A percentile compares a stretch with the other conserved stretches of the same genome.
These are phyloP conservation scores for Bothrops jararaca DNA, from an alignment of 2,113 vertebrate genomes.

Conservation along the genomic window DNA sequence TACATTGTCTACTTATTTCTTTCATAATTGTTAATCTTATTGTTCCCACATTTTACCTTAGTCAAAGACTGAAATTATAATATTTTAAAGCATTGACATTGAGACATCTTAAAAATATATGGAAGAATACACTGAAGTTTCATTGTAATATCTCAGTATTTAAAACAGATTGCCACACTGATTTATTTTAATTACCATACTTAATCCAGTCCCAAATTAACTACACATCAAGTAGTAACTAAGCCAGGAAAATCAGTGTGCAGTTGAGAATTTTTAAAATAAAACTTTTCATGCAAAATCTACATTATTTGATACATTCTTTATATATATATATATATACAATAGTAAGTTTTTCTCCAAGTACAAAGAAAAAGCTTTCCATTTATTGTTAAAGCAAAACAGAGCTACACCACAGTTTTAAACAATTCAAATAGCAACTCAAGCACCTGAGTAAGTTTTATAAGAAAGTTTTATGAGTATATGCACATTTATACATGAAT, in stretches of 20 bases:
- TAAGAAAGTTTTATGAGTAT: slow-evolving; percentile 62
- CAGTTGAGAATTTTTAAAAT: background rate
- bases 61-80: background rate
- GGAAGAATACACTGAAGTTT: background rate
- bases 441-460: slow-evolving; percentile 71
- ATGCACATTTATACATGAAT: slow-evolving; percentile 64
- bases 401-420: slow-evolving; percentile 39
- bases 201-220: background rate
- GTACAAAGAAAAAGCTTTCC: slow-evolving; percentile 23
- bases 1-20: background rate
- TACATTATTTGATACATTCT: background rate
- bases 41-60: background rate
- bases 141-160: background rate
- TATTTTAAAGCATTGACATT: background rate
- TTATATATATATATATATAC: too few relatives aligned
- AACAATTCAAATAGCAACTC: slow-evolving; percentile 53
- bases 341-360: accelerated
- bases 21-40: background rate
- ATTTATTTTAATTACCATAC: background rate
- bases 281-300: background rate
- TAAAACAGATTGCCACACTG: background rate
- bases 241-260: background rate
- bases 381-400: slow-evolving; percentile 30
- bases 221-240: background rate
- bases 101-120: background rate